Evolutionary conservation across 2,113 vertebrate species (phyloP).

Genomic region (Colossoma macropomum): DNA sequence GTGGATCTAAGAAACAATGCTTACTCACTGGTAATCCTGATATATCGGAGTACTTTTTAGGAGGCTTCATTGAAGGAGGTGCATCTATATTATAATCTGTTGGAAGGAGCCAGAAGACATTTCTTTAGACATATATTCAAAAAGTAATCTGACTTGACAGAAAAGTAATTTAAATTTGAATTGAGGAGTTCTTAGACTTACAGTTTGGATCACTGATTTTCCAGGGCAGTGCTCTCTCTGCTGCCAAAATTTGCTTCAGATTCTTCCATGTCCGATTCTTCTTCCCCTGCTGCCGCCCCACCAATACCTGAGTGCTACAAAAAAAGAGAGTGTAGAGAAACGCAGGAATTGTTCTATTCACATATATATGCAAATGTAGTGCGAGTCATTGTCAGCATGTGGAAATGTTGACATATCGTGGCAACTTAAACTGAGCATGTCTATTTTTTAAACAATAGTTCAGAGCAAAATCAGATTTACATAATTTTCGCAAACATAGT

Average conservation of each 20-base stretch:
- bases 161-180: neutral
- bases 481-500: too few species aligned
- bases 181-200: constrained; percentile 71
- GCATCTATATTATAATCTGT: constrained; percentile 95
- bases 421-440: too few species aligned
- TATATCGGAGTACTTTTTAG: constrained; percentile 97
- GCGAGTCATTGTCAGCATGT: neutral
- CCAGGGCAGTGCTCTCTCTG: constrained; percentile 94
- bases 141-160: neutral
- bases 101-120: neutral
- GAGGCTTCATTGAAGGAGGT: constrained; percentile 92
- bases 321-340: constrained; percentile 2
- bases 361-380: neutral
- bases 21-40: constrained; percentile 92
- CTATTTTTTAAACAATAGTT: too few species aligned
- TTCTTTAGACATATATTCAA: too few species aligned
- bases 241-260: constrained; percentile 95
- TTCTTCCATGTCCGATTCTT: constrained; percentile 99
- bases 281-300: constrained; percentile 94
- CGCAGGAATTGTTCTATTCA: neutral
- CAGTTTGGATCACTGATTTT: constrained; percentile 93
- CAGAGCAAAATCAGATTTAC: too few species aligned
- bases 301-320: constrained; percentile 93
- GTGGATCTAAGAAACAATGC: neutral
- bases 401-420: neutral